Conservation (phyloP, 2,888 invertebrate genomes). For the Galerucella nymphaeae region DNA sequence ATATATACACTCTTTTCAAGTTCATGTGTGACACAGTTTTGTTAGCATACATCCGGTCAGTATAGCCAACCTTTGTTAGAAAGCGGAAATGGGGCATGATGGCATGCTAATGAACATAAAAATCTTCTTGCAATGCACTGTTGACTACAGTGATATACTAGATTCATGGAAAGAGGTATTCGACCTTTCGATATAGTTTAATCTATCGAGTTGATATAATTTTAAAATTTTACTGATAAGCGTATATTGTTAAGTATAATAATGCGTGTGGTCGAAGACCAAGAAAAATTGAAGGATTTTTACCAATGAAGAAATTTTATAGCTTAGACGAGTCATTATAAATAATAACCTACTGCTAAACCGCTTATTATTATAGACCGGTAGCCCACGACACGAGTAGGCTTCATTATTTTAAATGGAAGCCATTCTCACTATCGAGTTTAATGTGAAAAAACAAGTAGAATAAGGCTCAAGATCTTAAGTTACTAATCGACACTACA, state of each 20-base stretch:
- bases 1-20: conserved; percentile 13
- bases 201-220: not conserved
- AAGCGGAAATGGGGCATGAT: conserved; percentile 40
- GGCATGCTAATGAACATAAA: conserved; percentile 44
- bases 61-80: conserved; percentile 44
- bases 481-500: too few species aligned
- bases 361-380: too few species aligned
- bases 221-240: not conserved
- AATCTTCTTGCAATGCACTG: conserved; percentile 38
- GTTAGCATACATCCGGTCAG: conserved; percentile 52
- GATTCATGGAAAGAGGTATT: conserved; percentile 13
- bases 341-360: too few species aligned
- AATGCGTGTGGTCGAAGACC: not conserved
- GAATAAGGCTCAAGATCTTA: too few species aligned
- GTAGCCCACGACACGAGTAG: too few species aligned
- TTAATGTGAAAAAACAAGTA: too few species aligned
- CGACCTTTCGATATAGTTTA: not conserved
- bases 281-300: too few species aligned
- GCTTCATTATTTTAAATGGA: too few species aligned
- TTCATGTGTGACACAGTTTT: conserved; percentile 49
- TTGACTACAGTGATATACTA: conserved; percentile 35
- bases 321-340: too few species aligned
- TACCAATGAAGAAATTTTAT: too few species aligned
- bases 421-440: too few species aligned
- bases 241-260: not conserved